Conservation (phyloP, 2,797 vertebrate genomes). For the Tiaroga cobitis region DNA sequence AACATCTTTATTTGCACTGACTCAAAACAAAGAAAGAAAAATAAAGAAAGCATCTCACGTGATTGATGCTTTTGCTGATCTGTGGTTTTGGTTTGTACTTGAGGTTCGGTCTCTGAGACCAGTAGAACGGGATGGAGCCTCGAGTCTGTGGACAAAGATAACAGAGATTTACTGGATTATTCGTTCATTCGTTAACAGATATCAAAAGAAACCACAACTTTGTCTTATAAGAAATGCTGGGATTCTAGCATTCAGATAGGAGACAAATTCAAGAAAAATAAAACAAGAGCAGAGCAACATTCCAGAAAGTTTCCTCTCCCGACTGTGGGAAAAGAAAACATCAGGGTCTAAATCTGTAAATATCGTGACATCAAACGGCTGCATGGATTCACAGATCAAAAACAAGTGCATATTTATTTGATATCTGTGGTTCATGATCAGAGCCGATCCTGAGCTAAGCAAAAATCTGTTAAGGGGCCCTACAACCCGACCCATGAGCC, state of each 20-base stretch:
- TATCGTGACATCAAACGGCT: neutral
- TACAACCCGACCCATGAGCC: too few relatives aligned
- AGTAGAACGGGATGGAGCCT: constrained; percentile 96
- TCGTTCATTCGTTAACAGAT: neutral
- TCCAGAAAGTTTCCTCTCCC: neutral
- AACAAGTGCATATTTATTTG: neutral
- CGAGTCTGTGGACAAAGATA: constrained; percentile 81
- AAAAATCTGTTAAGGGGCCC: too few relatives aligned
- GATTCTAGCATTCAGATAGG: neutral
- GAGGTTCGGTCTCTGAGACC: constrained; percentile 96
- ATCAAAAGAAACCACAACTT: neutral
- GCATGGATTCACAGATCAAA: neutral
- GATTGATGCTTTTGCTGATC: constrained; percentile 93
- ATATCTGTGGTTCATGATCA: neutral
- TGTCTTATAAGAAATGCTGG: neutral
- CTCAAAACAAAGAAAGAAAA: neutral
- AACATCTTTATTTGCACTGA: neutral
- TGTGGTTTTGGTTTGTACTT: constrained; percentile 96
- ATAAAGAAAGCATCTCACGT: constrained; percentile 76
- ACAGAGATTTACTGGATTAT: neutral
- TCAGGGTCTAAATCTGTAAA: neutral
- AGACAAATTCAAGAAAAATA: neutral
- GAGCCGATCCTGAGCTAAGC: too few relatives aligned
- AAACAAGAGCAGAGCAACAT: neutral
- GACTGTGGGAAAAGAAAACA: neutral